A percentile compares a stretch with the other conserved stretches of the same genome.
Evolutionary conservation across 2,888 invertebrate genomes (phyloP).

Genomic region (Euproctis similis): DNA sequence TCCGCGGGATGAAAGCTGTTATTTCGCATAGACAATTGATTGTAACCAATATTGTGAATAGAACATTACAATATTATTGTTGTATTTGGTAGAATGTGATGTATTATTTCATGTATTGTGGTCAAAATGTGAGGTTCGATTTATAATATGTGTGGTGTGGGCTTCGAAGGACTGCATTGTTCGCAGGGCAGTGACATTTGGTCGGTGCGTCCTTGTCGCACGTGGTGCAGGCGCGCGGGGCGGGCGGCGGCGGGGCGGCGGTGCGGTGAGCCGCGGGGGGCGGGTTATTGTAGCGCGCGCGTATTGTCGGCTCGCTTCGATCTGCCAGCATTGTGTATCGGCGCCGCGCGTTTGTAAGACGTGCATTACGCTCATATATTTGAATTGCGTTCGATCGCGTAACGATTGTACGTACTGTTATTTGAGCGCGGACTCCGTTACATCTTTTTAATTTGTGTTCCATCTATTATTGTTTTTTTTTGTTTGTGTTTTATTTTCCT

Average conservation of each 20-base stretch:
- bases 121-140: conserved; percentile 32
- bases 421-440: conserved; percentile 35
- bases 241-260: conserved; percentile 49
- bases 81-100: conserved; percentile 7
- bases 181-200: conserved; percentile 73
- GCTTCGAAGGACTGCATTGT: conserved; percentile 65
- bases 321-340: conserved; percentile 73
- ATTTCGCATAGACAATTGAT: conserved; percentile 71
- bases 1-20: conserved; percentile 62
- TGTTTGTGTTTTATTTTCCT: conserved; percentile 33
- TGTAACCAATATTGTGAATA: conserved; percentile 46
- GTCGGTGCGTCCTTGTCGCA: conserved; percentile 72
- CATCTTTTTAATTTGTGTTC: conserved; percentile 38
- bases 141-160: conserved; percentile 32
- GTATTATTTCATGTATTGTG: conserved; percentile 7
- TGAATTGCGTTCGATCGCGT: conserved; percentile 52
- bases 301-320: conserved; percentile 73
- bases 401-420: conserved; percentile 38
- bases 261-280: conserved; percentile 59
- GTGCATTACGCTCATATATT: conserved; percentile 42
- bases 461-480: conserved; percentile 39
- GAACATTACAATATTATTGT: conserved; percentile 29
- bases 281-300: conserved; percentile 73
- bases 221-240: conserved; percentile 45
- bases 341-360: conserved; percentile 50